These are phyloP conservation scores for Megastigmus dorsalis DNA, from an alignment of 2,888 invertebrate genomes.

Conservation along the genomic window DNA sequence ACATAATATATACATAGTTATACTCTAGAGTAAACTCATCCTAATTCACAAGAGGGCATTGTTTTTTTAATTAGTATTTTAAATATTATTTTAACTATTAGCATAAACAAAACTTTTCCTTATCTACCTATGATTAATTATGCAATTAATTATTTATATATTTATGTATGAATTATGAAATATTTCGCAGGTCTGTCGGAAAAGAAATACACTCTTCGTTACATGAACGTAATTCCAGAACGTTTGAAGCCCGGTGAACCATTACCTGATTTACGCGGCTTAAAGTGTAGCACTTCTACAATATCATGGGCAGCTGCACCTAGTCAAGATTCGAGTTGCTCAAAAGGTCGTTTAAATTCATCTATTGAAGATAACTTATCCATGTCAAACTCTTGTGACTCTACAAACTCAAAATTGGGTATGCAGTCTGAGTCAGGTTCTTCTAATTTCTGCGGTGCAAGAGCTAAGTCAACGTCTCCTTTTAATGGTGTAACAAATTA, in stretches of 20 bases:
- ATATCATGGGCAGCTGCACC: slow-evolving; percentile 69
- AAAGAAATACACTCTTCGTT: slow-evolving; percentile 69
- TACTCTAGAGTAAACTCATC: too few relatives aligned
- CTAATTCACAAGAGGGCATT: too few relatives aligned
- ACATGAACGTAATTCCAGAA: slow-evolving; percentile 68
- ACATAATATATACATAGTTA: too few relatives aligned
- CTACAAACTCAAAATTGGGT: slow-evolving; percentile 28
- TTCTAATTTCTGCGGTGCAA: slow-evolving; percentile 2
- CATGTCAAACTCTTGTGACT: slow-evolving; percentile 42
- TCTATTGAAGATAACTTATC: slow-evolving; percentile 65
- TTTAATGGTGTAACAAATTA: slow-evolving; percentile 15
- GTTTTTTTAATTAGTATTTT: too few relatives aligned
- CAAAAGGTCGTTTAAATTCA: slow-evolving; percentile 66
- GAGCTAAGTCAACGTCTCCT: slow-evolving; percentile 13
- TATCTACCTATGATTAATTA: neutral
- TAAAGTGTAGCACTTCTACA: slow-evolving; percentile 66
- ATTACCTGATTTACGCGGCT: slow-evolving; percentile 59
- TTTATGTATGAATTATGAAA: neutral
- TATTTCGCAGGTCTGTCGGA: slow-evolving; percentile 59
- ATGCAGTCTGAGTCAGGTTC: slow-evolving; percentile 20
- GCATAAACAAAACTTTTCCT: neutral
- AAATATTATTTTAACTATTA: slow-evolving; percentile 13
- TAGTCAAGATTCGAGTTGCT: slow-evolving; percentile 67
- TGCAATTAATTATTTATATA: neutral
- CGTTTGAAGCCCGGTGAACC: slow-evolving; percentile 62